phyloP scores from a whole-genome alignment of 2,797 vertebrate genomes.

The Acanthopagrus latus region DNA sequence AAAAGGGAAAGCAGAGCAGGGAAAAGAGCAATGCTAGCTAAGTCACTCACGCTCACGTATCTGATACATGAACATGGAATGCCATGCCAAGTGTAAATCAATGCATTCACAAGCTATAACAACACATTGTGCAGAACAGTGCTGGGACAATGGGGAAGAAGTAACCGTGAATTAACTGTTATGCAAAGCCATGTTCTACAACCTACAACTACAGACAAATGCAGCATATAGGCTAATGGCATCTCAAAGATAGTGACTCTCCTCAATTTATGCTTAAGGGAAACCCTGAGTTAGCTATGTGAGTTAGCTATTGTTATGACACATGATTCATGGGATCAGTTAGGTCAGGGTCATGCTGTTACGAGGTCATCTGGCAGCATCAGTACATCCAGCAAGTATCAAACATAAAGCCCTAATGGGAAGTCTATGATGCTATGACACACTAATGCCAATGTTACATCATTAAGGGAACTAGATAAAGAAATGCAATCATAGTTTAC shows the following conservation, averaged over 20 bases:
- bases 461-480: background rate
- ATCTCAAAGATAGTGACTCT: background rate
- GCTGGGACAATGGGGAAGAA: background rate
- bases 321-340: background rate
- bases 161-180: background rate
- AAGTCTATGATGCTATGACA: background rate
- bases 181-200: background rate
- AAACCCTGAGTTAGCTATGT: background rate
- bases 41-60: background rate
- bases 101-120: background rate
- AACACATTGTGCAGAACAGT: background rate
- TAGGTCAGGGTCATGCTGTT: background rate
- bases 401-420: background rate
- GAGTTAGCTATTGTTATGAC: background rate
- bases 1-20: background rate
- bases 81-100: background rate
- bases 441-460: background rate
- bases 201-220: background rate
- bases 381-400: background rate
- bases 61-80: background rate
- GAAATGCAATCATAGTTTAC: background rate
- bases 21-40: background rate
- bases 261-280: background rate
- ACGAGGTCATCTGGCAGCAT: background rate
- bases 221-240: background rate